phyloP scores from a whole-genome alignment of 2,113 vertebrate genomes.

The Gymnobelideus leadbeateri region DNA sequence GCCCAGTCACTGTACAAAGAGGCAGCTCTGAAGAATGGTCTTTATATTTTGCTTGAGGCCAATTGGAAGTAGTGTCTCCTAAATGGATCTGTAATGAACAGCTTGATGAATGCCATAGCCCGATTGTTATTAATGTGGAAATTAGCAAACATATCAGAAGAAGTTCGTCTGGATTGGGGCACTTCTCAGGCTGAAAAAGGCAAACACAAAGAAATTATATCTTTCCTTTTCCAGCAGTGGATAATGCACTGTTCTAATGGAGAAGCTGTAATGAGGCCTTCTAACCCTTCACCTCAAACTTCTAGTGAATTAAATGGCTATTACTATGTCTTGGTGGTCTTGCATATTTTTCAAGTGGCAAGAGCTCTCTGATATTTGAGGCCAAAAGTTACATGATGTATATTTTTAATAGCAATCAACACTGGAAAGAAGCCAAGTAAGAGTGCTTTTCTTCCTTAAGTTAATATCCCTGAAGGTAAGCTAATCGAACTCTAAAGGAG shows the following conservation, averaged over 20 bases:
- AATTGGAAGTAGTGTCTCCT: constrained; percentile 76
- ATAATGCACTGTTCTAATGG: constrained; percentile 47
- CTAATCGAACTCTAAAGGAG: background rate
- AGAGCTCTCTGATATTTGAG: constrained; percentile 13
- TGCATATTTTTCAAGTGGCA: constrained; percentile 62
- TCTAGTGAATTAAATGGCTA: constrained; percentile 61
- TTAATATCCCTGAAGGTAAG: background rate
- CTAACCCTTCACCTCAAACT: constrained; percentile 52
- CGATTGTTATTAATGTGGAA: constrained; percentile 77
- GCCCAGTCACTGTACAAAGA: constrained; percentile 67
- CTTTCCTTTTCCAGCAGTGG: constrained; percentile 44
- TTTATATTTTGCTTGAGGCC: constrained; percentile 77
- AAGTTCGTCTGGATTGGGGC: constrained; percentile 64
- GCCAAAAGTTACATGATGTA: background rate
- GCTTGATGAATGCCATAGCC: constrained; percentile 76
- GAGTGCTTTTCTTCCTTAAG: background rate
- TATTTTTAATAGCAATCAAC: constrained; percentile 5
- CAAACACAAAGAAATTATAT: constrained; percentile 66
- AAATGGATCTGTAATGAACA: constrained; percentile 81
- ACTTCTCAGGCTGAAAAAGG: constrained; percentile 60
- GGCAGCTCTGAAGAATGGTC: constrained; percentile 72
- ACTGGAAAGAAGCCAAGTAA: background rate
- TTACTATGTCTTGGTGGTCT: constrained; percentile 52
- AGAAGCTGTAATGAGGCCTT: constrained; percentile 57
- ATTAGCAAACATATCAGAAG: constrained; percentile 73